Percentiles rank a stretch among this genome's conserved stretches.
Conservation (phyloP, 2,113 vertebrate genomes). For the Sapayoa aenigma region DNA sequence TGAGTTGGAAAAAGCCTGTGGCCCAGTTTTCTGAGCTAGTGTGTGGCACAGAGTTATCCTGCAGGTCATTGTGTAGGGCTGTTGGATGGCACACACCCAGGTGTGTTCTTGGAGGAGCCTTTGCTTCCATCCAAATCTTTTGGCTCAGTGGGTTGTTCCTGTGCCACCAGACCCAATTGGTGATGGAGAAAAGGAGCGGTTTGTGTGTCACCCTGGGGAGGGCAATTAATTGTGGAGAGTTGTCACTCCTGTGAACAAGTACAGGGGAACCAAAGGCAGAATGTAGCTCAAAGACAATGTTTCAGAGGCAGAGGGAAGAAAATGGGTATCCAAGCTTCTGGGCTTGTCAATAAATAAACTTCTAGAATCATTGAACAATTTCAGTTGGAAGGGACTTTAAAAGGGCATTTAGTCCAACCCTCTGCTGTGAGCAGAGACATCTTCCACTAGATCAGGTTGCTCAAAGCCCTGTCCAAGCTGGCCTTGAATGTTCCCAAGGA, state of each 20-base stretch:
- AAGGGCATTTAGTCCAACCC: no score
- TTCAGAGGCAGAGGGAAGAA: not conserved
- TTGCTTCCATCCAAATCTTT: not conserved
- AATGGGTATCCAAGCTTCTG: not conserved
- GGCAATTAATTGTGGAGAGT: not conserved
- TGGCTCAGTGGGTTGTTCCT: not conserved
- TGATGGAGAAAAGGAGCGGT: not conserved
- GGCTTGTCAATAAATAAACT: not conserved
- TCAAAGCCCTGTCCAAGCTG: not conserved
- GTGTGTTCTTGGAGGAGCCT: not conserved
- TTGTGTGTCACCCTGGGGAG: not conserved
- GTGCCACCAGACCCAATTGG: no score
- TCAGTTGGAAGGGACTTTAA: not conserved
- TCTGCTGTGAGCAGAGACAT: not conserved
- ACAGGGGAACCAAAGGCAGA: not conserved
- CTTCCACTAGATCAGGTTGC: not conserved
- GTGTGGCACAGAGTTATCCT: not conserved
- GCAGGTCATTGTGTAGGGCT: accelerated
- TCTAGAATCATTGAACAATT: not conserved
- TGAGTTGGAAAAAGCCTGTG: not conserved
- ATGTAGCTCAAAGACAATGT: not conserved
- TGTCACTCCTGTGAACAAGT: not conserved
- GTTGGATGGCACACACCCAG: accelerated
- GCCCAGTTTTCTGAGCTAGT: not conserved
- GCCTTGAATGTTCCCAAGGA: not conserved